Base-by-base conservation (phyloP, 1,140 invertebrate genomes). In the Glossosoma conforme region DNA sequence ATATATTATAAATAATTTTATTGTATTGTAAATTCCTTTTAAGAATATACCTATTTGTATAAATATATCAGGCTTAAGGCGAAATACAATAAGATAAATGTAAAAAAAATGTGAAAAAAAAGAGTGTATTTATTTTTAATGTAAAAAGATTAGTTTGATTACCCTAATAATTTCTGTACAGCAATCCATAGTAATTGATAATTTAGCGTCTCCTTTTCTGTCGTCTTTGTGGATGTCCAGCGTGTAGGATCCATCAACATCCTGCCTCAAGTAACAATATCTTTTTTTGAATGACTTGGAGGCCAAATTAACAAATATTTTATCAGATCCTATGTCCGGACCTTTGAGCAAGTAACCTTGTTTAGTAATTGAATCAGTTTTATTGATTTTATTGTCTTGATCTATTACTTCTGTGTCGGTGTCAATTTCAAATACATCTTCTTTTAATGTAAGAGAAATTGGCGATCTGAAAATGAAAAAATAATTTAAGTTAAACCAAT, bases 211-310 rank as follows among this genome's bases (percentile, higher is more conserved):
- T 2, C 80, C 82, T 69, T 91, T 92, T 63, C 87, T 89, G 44
- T 95, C 91, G 74, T 95, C 92, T 75, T 95, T 96, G 65, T 90
- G 89, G 60, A 95, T 80, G 70, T 94, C 90, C 15, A 96, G 75
- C 60, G 91, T 87, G 61, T 93, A 93, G 0, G 90, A 91, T 9
- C 89, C 89, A 69, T 94, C 91, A 21, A 91, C 83, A 72, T 93
- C 89, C 70, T 89, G 86, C 44, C 91, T 77, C 60, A 96, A 76
- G 72, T 86, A 86, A 71, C 91, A 93, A 72, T 87, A 94, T 43
- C 91, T 78, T 66, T 87, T 80, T 72, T 95, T 95, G 64, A 94
- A 95, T 35, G 91, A 92, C 65, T 91, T 91, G 10, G 87, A 87
- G 17, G 86, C 87, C 60, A 91, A 85, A 66, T 90, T 87, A 44